Base-by-base conservation (phyloP, 2,797 vertebrate species). In the Chiroxiphia lanceolata region DNA sequence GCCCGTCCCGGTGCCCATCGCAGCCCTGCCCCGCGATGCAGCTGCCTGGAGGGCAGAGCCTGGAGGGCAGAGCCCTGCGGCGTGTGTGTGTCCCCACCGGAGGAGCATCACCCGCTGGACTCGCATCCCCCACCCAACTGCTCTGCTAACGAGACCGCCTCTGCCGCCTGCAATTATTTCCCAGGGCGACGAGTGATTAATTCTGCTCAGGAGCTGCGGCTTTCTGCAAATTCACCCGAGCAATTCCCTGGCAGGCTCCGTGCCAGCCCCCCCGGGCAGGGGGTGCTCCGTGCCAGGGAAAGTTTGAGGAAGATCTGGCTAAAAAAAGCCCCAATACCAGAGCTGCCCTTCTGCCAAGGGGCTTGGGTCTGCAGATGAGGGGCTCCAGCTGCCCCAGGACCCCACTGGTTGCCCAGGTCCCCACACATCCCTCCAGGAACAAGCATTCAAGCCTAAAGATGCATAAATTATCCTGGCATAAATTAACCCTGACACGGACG, bases 161-260 rank as follows among this genome's bases (percentile, higher is more conserved):
- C 78, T 5, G 13, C 48, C 0, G 18, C 80, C 57, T 7, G 34
- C 70, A 78, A 84, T 96, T 86, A 93, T 57, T 93, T 94, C 95
- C 90, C 92, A 59, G 77, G 83, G 88, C 2, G 61, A 71, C 69
- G 16, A 53, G 19, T 83, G 48, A 90, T 95, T 93, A 85, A 95
- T 95, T 94, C 92, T 14, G 64, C 85, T 94, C 93, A 47, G 87
- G 91, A 96, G 89, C 89, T 20, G 85, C 10, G 7, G 82, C 92
- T 95, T 91, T 84, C 93, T 95, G 93, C 93, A 95, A 82, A 91
- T 71, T 95, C 93, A 91, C 87, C 64, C 84, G 1, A 83, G 94
- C 87, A 69, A 61, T 93, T 69, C 56, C 40, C 74, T 36, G 54
- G 50, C 84, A 65, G 77, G n/a, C 75, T 67, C 71, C 2, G 8